Evolutionary conservation across 1,140 invertebrate genomes (phyloP).

Genomic region (Oreohelix idahoensis): DNA sequence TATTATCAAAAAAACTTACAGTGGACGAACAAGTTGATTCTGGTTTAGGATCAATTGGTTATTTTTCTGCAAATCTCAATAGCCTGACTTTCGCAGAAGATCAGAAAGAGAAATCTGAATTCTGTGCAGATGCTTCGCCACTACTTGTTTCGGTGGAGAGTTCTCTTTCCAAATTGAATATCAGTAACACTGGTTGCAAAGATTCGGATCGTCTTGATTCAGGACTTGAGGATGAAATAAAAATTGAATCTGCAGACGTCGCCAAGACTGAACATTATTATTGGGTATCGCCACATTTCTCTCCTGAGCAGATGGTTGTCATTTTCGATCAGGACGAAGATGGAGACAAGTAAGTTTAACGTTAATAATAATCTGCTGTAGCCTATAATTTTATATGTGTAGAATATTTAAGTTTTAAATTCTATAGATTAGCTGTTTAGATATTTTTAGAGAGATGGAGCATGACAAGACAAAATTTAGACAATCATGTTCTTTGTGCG

Average conservation of each 20-base stretch:
- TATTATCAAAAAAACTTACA: background rate
- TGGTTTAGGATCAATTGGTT: conserved; percentile 20
- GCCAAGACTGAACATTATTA: background rate
- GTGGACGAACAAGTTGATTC: conserved; percentile 23
- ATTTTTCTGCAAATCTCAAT: background rate
- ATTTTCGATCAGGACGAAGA: conserved; percentile 33
- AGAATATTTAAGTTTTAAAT: background rate
- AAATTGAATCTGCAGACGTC: background rate
- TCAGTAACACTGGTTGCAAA: background rate
- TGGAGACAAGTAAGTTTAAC: conserved; percentile 33
- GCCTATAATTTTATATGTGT: background rate
- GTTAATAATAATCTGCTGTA: no score
- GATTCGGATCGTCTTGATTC: conserved; percentile 20
- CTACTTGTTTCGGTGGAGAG: background rate
- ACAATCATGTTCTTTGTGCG: conserved; percentile 23
- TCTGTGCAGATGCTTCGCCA: no score
- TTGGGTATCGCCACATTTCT: conserved; percentile 28
- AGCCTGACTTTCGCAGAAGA: background rate
- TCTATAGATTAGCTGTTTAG: background rate
- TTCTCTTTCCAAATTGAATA: background rate
- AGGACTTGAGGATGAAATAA: conserved; percentile 8
- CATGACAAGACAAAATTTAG: no score
- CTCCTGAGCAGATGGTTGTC: conserved; percentile 7
- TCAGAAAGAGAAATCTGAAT: background rate
- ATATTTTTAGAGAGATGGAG: background rate